Base-by-base conservation (phyloP, 2,113 vertebrate species). In the Hyperopisus bebe region DNA sequence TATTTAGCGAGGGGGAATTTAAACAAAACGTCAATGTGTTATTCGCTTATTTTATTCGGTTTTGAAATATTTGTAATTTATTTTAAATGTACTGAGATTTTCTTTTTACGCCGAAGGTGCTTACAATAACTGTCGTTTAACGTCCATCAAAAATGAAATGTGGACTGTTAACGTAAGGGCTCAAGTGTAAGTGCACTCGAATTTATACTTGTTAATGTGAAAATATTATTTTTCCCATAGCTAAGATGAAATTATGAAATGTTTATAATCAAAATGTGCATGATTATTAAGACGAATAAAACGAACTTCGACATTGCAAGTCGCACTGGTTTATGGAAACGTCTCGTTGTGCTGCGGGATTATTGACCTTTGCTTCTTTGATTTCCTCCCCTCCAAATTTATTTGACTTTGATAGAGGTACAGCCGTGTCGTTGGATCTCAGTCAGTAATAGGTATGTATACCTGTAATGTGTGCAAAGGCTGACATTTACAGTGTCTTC, bases 31-130 rank as follows among this genome's bases (percentile, higher is more conserved):
- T 53, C 5, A 53, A 5, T 48, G 46, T 86, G 74, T 86, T n/a
- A 85, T 85, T 85, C 44, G 19, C 9, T 55, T 39, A 17, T 87
- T 87, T 87, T 31, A 87, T 87, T 86, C 27, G 6, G 47, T 50
- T 46, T 48, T 87, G 31, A 87, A 87, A 87, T 35, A 35, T 87
- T 50, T 86, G n/a, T 51, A 48, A 86, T 55, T 80, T 55, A 87
- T 86, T 50, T 86, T 13, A 10, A 70, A 70, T 51, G 47, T 31
- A 50, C 21, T 15, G 17, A 39, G 24, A 87, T 7, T 51, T 31
- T 80, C n/a, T 87, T 55, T 27, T 85, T 17, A 87, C 5, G 31
- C 51, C 47, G 27, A 55, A 31, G 3, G n/a, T 53, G 85, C 48
- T 21, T 51, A 87, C n/a, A 55, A 0, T 50, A 86, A 53, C 31